Evolutionary conservation across 2,797 vertebrate genomes (phyloP).

Genomic region (Monodelphis domestica): DNA sequence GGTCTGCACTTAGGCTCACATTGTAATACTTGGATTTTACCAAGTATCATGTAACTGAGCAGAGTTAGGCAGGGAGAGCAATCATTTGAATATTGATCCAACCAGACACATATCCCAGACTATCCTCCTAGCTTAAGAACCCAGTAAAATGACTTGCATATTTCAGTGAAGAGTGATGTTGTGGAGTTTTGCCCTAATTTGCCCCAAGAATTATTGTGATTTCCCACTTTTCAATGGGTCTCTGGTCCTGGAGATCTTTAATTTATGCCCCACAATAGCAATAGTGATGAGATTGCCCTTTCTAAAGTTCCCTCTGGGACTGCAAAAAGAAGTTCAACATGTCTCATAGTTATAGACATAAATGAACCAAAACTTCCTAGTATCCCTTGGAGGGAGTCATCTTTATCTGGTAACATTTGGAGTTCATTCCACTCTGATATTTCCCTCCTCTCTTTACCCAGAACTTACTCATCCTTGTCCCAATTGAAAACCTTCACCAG

Average conservation of each 20-base stretch:
- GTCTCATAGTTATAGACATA: background rate
- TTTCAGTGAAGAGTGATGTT: background rate
- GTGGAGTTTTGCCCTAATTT: background rate
- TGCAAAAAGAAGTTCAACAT: background rate
- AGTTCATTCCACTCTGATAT: background rate
- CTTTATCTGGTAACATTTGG: background rate
- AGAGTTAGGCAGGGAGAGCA: background rate
- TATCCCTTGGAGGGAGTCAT: background rate
- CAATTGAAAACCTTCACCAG: background rate
- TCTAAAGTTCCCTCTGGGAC: background rate
- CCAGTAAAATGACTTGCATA: background rate
- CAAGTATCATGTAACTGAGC: background rate
- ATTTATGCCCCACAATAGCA: conserved; percentile 29
- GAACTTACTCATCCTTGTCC: background rate
- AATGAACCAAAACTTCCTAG: background rate
- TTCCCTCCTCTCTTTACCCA: background rate
- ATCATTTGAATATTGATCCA: background rate
- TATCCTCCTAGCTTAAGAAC: background rate
- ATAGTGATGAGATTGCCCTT: background rate
- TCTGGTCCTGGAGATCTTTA: background rate
- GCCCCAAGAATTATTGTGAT: background rate
- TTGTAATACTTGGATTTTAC: background rate
- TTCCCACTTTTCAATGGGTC: background rate
- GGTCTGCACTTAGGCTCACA: background rate
- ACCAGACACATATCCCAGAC: background rate